Evolutionary conservation across 2,888 invertebrate species (phyloP), one percentile per base, ranked within the genome.

Genomic region (Agrochola lychnidis): DNA sequence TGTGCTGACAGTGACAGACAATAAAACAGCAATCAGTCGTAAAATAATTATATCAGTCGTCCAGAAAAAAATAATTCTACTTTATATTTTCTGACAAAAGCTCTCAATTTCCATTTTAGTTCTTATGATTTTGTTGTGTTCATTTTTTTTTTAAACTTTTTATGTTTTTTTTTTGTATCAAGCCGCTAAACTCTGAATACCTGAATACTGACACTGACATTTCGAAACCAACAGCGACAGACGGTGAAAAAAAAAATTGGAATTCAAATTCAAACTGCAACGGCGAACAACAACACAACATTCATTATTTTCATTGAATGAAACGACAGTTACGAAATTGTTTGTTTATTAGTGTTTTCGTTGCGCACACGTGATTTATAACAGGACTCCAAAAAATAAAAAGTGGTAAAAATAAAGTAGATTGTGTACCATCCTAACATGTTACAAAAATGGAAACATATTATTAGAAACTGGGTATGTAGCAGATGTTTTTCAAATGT

Each of bases 401-500:
- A 67, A 76, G 76, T 57, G 66, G 77, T 77, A 62, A 74, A 80
- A 86, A 81, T 80, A 81, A 70, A 85, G 70, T 73, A 77, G 40
- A 73, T 79, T 62, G 64, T 75, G 76, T 85, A 94, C 82, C 19
- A n/a, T 48, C 16, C n/a, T 0, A 78, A n/a, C 88, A 95, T 96
- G 96, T 90, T 95, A 86, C 91, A 91, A 70, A 95, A 95, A 91
- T 97, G 96, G 96, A 96, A 95, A 91, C 88, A 70, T 81, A 96
- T 97, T 86, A 91, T 96, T 77, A 91, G 88, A 79, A 96, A 96
- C 88, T 96, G 96, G 96, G 96, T 96, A 92, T 92, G 93, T 85
- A 74, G 77, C 70, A 73, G 75, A 82, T 84, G 78, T 82, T 82
- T 76, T 75, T 57, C 14, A 45, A 76, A 56, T 51, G n/a, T 69